Evolutionary conservation across 1,140 invertebrate genomes (phyloP), one percentile per base, ranked within the genome.

Genomic region (Sycobia sp.): DNA sequence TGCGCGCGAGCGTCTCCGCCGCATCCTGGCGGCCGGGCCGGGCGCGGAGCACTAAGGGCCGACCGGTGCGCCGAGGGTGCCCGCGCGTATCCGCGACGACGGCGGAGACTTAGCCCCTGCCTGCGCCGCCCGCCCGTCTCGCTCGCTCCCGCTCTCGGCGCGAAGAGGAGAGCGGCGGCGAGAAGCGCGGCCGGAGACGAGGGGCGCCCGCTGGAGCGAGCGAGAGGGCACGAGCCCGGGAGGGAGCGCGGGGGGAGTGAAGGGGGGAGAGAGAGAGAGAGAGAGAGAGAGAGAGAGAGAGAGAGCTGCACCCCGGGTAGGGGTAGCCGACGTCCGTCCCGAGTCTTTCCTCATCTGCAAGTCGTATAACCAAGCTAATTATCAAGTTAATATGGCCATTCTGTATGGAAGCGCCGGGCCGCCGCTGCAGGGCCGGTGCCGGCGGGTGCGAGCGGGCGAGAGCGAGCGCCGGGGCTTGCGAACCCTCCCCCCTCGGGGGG

Each of bases 311-410:
- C 36, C 79, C 78, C 74, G 78, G 79, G 81, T 81, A 81, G 78
- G 80, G 80, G 80, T 82, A 80, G 79, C 77, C 80, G 80, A 76
- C 82, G 77, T 80, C 84, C 84, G 81, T 84, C 83, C 83, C 78
- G 83, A 85, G 83, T 87, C 85, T 85, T 85, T 84, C 84, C 89
- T 90, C 89, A 91, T 91, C 89, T 91, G 89, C 89, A 91, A 91
- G 89, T 91, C 89, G 86, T 90, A 91, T 90, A 90, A 90, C 89
- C 88, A 86, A 89, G 86, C 89, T 91, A 91, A 91, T 91, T 91
- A 91, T 90, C 88, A 91, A 90, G 89, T 90, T 90, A 90, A 90
- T 90, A 90, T 89, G 89, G 88, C 85, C 84, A 86, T 87, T 87
- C 84, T 85, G 85, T 86, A 84, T 83, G 82, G 82, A 81, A 81